These are phyloP conservation scores for Trachurus trachurus DNA, from an alignment of 2,797 vertebrate genomes.

Conservation along the genomic window DNA sequence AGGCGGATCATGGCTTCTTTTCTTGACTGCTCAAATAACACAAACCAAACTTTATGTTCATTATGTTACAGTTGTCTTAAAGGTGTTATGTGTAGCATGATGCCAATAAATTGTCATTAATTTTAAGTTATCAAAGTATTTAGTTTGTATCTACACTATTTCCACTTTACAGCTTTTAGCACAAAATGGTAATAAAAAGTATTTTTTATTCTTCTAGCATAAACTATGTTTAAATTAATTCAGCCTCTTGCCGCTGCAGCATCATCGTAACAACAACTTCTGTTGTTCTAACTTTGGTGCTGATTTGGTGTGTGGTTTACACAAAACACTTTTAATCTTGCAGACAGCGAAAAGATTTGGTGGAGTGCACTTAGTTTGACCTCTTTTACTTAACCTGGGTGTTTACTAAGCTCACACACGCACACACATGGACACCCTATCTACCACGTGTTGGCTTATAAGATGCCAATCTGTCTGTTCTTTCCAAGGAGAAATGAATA, in stretches of 20 bases:
- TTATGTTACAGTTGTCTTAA: no score
- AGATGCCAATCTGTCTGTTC: conserved; percentile 10
- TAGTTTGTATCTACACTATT: neutral
- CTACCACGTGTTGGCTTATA: neutral
- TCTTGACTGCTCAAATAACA: neutral
- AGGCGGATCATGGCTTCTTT: conserved; percentile 27
- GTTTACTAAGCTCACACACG: neutral
- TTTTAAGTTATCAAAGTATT: no score
- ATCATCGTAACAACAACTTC: neutral
- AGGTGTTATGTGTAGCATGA: neutral
- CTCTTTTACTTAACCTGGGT: conserved; percentile 14
- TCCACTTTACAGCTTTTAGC: neutral
- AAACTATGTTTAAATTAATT: neutral
- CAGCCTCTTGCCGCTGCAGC: neutral
- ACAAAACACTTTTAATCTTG: no score
- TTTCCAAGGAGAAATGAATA: neutral
- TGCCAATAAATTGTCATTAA: neutral
- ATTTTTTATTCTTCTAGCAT: neutral
- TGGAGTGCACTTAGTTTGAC: conserved; percentile 22
- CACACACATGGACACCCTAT: neutral
- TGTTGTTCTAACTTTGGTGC: no score
- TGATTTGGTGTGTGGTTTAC: no score
- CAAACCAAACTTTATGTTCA: no score
- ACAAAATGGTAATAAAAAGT: neutral
- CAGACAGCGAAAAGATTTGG: no score